Evolutionary conservation across 2,113 vertebrate genomes (phyloP).

Genomic region (Sinocyclocheilus rhinocerous): DNA sequence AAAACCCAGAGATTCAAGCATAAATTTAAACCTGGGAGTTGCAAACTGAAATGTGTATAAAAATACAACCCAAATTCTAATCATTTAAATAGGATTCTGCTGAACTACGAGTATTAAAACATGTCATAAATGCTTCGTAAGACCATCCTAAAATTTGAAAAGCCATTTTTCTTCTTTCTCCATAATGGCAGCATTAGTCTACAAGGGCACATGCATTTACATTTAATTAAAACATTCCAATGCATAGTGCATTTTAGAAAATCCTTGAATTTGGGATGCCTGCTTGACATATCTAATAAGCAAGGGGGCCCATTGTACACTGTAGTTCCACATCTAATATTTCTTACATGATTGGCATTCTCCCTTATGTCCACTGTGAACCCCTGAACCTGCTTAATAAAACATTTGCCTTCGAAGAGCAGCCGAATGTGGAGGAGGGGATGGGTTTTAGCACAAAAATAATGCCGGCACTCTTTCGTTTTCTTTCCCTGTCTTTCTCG

Average conservation of each 20-base stretch:
- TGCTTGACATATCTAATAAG: constrained; percentile 29
- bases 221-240: constrained; percentile 39
- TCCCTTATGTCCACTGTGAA: constrained; percentile 67
- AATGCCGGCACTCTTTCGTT: constrained; percentile 29
- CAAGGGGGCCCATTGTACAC: not conserved
- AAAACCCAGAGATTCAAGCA: not conserved
- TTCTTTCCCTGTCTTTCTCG: constrained; percentile 41
- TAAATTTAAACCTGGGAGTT: not conserved
- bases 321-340: constrained; percentile 16
- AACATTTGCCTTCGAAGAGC: constrained; percentile 74
- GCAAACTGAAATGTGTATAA: not conserved
- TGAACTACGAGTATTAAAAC: not conserved
- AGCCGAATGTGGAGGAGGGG: constrained; percentile 42
- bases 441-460: constrained; percentile 19
- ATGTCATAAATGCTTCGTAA: not conserved
- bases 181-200: constrained; percentile 6
- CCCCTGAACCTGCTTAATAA: constrained; percentile 77
- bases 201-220: constrained; percentile 31
- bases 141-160: not conserved
- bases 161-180: not conserved
- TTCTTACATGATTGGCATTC: constrained; percentile 72
- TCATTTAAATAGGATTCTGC: not conserved
- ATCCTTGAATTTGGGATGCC: constrained; percentile 31
- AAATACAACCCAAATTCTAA: not conserved
- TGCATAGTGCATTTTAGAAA: not conserved